Evolutionary conservation across 2,888 invertebrate species (phyloP).

Genomic region (Pristionchus mayeri): DNA sequence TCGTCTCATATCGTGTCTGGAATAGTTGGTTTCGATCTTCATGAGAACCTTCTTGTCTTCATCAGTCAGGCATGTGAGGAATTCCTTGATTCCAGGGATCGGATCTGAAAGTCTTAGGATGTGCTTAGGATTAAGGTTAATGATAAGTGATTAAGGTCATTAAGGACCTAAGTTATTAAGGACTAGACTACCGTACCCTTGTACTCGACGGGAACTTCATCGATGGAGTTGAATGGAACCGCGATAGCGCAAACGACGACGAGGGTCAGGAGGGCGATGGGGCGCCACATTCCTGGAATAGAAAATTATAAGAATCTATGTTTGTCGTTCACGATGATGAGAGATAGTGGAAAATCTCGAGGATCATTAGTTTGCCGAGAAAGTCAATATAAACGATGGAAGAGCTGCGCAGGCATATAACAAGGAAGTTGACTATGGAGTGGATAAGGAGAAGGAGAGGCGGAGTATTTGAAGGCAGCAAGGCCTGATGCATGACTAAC

Average conservation of each 20-base stretch:
- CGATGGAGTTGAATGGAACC: conserved; percentile 65
- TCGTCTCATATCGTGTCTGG: no score
- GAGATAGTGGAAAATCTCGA: no score
- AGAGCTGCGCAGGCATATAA: no score
- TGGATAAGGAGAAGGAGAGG: no score
- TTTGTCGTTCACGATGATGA: no score
- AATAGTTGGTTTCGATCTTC: conserved; percentile 67
- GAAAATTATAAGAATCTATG: no score
- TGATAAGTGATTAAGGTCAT: background rate
- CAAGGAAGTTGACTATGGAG: no score
- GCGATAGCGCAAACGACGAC: conserved; percentile 60
- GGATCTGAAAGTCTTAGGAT: conserved; percentile 57
- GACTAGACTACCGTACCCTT: conserved; percentile 66
- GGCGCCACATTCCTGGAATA: conserved; percentile 54
- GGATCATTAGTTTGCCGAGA: no score
- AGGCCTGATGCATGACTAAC: no score
- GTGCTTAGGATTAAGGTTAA: background rate
- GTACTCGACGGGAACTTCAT: conserved; percentile 72
- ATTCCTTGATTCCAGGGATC: conserved; percentile 71
- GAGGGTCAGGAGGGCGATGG: conserved; percentile 58
- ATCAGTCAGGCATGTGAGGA: conserved; percentile 70
- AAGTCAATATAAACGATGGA: no score
- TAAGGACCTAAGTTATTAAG: no score
- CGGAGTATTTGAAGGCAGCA: no score
- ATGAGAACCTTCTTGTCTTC: conserved; percentile 66